Evolutionary conservation across 2,888 invertebrate species (phyloP).

Genomic region (Lamellibrachia columna): DNA sequence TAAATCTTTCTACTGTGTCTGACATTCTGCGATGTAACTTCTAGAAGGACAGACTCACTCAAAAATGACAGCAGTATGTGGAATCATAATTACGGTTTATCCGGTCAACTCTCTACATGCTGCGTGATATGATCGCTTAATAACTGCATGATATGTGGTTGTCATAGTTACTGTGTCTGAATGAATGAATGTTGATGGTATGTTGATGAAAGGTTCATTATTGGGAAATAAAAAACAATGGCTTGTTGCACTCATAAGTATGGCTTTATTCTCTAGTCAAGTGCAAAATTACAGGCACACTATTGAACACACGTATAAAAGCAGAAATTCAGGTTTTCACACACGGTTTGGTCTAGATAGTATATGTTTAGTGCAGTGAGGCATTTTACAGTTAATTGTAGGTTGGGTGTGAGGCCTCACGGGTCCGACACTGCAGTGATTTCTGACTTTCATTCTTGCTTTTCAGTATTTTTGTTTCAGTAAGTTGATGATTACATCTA

Average conservation of each 20-base stretch:
- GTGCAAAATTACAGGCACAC: no score
- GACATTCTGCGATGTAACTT: background rate
- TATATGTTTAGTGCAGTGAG: background rate
- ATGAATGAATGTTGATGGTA: background rate
- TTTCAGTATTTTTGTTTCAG: no score
- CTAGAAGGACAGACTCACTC: background rate
- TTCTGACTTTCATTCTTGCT: no score
- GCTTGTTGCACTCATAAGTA: background rate
- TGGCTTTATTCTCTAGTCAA: background rate
- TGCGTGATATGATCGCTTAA: constrained; percentile 16
- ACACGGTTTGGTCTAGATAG: background rate
- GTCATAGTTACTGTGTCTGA: background rate
- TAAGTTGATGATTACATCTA: background rate
- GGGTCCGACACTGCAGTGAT: no score
- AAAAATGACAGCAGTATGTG: background rate
- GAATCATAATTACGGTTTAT: constrained; percentile 3
- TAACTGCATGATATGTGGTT: background rate
- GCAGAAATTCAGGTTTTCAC: background rate
- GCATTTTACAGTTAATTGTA: background rate
- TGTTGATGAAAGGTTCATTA: background rate
- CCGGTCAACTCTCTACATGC: background rate
- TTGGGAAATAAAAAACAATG: background rate
- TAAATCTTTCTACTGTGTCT: background rate
- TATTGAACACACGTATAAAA: background rate
- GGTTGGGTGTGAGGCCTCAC: no score